phyloP scores from a whole-genome alignment of 2,797 vertebrate species.

The Otus scops region DNA sequence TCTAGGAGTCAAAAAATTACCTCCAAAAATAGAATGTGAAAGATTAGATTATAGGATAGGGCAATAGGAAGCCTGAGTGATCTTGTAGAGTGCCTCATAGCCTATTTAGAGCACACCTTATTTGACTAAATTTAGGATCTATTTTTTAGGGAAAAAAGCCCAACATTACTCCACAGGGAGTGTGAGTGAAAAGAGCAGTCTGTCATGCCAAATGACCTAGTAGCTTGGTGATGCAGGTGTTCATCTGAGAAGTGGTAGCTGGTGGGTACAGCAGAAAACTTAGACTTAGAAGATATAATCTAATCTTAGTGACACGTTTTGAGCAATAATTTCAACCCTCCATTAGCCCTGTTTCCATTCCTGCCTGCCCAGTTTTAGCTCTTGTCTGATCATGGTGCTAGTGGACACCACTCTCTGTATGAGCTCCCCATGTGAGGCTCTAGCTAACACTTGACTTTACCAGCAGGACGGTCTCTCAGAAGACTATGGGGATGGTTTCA shows the following conservation, averaged over 20 bases:
- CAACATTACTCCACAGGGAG: background rate
- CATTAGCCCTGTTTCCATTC: background rate
- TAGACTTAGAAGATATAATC: background rate
- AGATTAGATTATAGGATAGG: background rate
- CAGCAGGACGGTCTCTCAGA: background rate
- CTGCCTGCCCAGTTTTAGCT: background rate
- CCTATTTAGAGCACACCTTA: background rate
- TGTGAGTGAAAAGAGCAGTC: background rate
- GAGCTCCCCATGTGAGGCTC: background rate
- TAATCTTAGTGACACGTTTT: background rate
- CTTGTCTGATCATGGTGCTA: background rate
- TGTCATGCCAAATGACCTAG: fast-evolving
- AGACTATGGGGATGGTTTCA: background rate
- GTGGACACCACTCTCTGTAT: background rate
- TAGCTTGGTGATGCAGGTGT: background rate
- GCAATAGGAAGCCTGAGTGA: background rate
- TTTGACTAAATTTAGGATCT: background rate
- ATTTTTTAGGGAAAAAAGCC: background rate
- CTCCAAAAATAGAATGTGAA: background rate
- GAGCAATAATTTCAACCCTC: background rate
- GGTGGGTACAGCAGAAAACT: fast-evolving
- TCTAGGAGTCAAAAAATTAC: background rate
- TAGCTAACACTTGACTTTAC: background rate
- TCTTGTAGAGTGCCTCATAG: background rate
- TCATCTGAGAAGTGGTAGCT: background rate